Conservation (phyloP, 2,113 vertebrate genomes). For the Sylvietta virens region DNA sequence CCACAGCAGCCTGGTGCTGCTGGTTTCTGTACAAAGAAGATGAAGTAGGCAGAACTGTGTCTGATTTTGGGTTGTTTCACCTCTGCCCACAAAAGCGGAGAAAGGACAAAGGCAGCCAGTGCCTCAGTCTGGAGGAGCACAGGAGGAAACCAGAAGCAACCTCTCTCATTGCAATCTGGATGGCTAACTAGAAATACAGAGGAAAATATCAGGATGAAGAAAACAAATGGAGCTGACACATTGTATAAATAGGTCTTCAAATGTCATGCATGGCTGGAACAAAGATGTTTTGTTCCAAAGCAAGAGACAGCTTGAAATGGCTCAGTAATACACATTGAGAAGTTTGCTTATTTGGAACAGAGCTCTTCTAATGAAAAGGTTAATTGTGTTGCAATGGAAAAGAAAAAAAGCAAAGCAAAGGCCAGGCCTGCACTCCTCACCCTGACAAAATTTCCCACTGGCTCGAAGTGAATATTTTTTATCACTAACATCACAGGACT, state of each 20-base stretch:
- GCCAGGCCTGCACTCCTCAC: constrained; percentile 18
- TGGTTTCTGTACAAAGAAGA: not conserved
- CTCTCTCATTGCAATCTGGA: not conserved
- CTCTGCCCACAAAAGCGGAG: not conserved
- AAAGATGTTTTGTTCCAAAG: constrained; percentile 57
- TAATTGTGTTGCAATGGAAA: constrained; percentile 63
- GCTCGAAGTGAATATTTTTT: constrained; percentile 8
- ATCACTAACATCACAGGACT: not conserved
- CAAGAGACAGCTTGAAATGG: constrained; percentile 43
- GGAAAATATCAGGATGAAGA: constrained; percentile 53
- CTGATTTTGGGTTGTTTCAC: not conserved
- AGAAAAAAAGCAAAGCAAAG: constrained; percentile 17
- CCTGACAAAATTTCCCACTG: constrained; percentile 40
- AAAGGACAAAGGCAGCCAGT: not conserved
- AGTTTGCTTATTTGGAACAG: constrained; percentile 56
- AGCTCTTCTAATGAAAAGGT: constrained; percentile 59
- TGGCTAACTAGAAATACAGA: constrained; percentile 20
- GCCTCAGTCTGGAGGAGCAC: not conserved
- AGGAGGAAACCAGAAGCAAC: not conserved
- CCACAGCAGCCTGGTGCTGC: not conserved
- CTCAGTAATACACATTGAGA: constrained; percentile 45
- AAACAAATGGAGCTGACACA: constrained; percentile 63
- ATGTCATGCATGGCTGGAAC: constrained; percentile 57
- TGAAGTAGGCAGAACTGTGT: not conserved
- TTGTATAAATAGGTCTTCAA: constrained; percentile 64